Evolutionary conservation across 1,140 invertebrate species (phyloP), one percentile per base, ranked within the genome.

Genomic region (Mylabris phalerata): DNA sequence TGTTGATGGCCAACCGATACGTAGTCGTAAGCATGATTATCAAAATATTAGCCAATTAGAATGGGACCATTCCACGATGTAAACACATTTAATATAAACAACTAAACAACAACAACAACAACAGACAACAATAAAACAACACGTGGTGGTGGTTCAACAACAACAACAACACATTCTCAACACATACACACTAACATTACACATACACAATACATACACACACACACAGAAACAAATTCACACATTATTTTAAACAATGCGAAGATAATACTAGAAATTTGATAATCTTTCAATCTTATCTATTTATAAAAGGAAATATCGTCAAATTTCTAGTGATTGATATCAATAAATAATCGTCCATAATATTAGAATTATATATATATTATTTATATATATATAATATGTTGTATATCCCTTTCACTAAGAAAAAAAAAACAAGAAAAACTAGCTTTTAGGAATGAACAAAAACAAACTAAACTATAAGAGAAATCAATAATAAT

Each of bases 1-100:
- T 50, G 86, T 87, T 54, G 86, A 87, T 71, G 85, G 86, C 69
- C 78, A 83, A 55, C 63, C 66, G 13, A 50, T 73, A 59, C 76
- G 77, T 48, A 75, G 79, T 71, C 62, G 76, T 47, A 79, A 79
- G 59, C 73, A 77, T 63, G 82, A 83, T 62, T 84, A 84, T 71
- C 78, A 82, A 62, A 84, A 85, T 73, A 81, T 85, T 63, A 84
- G 81, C 70, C 83, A 85, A 71, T 75, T 85, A 50, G 83, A 85
- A 74, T 85, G 83, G 83, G 83, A 85, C 71, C 82, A 84, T 76
- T 81, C 82, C 72, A 85, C 82, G 55, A 84, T 84, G 80, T 84
- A 84, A 82, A 47, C 19, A 19, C 19, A 1, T 19, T 19, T 19
- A 1, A 19, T 19, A 19, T 19, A 19, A 19, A 19, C 19, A 19